Evolutionary conservation across 1,140 invertebrate genomes (phyloP).

Genomic region (Drosophila carrolli): DNA sequence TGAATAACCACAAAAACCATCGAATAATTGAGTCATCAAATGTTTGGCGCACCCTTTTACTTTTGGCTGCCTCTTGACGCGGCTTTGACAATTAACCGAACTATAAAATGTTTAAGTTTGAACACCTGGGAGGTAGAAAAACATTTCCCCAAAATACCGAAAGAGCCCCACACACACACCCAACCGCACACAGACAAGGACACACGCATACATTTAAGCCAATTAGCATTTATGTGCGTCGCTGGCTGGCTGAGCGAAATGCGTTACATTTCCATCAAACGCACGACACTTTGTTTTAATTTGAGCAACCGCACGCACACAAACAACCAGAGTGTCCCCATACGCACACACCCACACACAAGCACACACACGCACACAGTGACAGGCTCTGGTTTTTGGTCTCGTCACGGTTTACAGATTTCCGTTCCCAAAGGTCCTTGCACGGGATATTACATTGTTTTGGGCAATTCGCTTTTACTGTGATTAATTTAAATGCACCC

Average conservation of each 20-base stretch:
- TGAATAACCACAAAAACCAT: constrained; percentile 62
- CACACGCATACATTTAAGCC: constrained; percentile 69
- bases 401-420: constrained; percentile 79
- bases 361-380: constrained; percentile 34
- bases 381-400: constrained; percentile 74
- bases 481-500: constrained; percentile 80
- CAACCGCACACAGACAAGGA: constrained; percentile 3
- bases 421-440: constrained; percentile 69
- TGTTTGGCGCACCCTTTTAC: constrained; percentile 62
- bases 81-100: constrained; percentile 81
- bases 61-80: constrained; percentile 33
- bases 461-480: constrained; percentile 81
- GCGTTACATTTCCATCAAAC: constrained; percentile 83
- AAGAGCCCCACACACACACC: constrained; percentile 29
- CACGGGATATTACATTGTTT: constrained; percentile 79
- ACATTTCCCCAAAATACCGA: constrained; percentile 44
- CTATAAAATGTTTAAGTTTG: constrained; percentile 83
- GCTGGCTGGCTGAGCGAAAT: constrained; percentile 57
- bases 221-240: constrained; percentile 82
- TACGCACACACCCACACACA: constrained; percentile 23
- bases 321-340: constrained; percentile 25
- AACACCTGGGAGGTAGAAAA: constrained; percentile 66
- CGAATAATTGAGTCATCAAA: constrained; percentile 82
- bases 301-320: constrained; percentile 76
- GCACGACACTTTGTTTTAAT: constrained; percentile 83